These are phyloP conservation scores for Tanypteryx hageni DNA, from an alignment of 2,888 invertebrate species.

Conservation along the genomic window DNA sequence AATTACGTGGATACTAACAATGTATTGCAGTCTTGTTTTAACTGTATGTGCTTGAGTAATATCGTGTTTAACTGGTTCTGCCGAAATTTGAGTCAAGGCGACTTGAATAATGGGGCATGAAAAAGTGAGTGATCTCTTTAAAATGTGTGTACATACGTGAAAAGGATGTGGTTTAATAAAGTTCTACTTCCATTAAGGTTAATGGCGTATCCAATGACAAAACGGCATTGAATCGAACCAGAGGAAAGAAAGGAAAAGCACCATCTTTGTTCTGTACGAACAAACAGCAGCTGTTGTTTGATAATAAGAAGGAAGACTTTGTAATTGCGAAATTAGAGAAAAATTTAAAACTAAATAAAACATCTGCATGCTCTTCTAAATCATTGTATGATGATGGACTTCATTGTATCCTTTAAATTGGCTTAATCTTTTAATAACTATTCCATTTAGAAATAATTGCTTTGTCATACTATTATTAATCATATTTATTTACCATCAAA, in stretches of 20 bases:
- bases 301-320: slow-evolving; percentile 18
- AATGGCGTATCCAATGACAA: too few relatives aligned
- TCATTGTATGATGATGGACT: slow-evolving; percentile 39
- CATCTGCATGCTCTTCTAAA: not conserved
- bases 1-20: too few relatives aligned
- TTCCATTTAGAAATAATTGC: not conserved
- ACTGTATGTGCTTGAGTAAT: too few relatives aligned
- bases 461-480: not conserved
- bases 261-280: not conserved
- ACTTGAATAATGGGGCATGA: too few relatives aligned
- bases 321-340: slow-evolving; percentile 15
- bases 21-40: too few relatives aligned
- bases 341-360: slow-evolving; percentile 28
- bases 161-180: too few relatives aligned
- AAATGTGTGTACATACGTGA: too few relatives aligned
- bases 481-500: too few relatives aligned
- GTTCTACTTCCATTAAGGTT: too few relatives aligned
- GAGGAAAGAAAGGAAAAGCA: not conserved
- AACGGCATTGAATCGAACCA: not conserved
- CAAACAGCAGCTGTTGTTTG: not conserved
- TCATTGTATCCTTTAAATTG: slow-evolving; percentile 39
- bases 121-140: too few relatives aligned
- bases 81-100: too few relatives aligned
- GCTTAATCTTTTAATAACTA: not conserved
- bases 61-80: too few relatives aligned